These are phyloP conservation scores for Tetropium fuscum DNA, from an alignment of 2,888 invertebrate genomes.

Conservation along the genomic window DNA sequence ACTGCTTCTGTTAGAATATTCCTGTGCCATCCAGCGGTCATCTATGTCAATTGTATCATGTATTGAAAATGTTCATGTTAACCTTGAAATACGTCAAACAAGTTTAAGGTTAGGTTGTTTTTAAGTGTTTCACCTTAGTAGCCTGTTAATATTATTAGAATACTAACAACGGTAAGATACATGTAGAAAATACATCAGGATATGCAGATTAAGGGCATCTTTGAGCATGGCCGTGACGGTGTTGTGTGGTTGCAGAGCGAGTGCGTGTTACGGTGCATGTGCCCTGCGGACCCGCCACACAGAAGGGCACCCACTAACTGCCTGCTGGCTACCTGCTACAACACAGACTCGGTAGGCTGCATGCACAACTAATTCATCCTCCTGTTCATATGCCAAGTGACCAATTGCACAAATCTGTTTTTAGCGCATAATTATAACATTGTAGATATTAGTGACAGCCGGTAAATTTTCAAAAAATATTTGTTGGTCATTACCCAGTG, in stretches of 20 bases:
- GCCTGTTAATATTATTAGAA: background rate
- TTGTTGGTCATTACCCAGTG: no score
- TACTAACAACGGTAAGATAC: slow-evolving; percentile 12
- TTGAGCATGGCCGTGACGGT: slow-evolving; percentile 63
- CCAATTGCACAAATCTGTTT: slow-evolving; percentile 11
- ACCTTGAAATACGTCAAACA: no score
- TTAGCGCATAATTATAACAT: no score
- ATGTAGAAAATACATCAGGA: slow-evolving; percentile 50
- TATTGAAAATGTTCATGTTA: no score
- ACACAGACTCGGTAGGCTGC: slow-evolving; percentile 64
- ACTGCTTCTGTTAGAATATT: no score
- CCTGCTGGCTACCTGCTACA: slow-evolving; percentile 63
- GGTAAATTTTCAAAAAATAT: no score
- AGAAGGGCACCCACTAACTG: slow-evolving; percentile 62
- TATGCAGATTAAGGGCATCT: slow-evolving; percentile 49
- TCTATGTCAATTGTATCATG: no score
- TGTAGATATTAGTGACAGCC: no score
- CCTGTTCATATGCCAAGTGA: slow-evolving; percentile 19
- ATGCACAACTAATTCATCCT: slow-evolving; percentile 56
- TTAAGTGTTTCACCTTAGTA: background rate
- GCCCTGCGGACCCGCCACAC: slow-evolving; percentile 69
- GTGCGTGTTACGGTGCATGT: slow-evolving; percentile 93
- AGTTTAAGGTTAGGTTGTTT: slow-evolving; percentile 16
- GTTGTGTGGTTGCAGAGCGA: slow-evolving; percentile 84
- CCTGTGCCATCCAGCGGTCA: no score